These are phyloP conservation scores for Ormyrus labotus DNA, from an alignment of 2,888 invertebrate species.

Conservation along the genomic window DNA sequence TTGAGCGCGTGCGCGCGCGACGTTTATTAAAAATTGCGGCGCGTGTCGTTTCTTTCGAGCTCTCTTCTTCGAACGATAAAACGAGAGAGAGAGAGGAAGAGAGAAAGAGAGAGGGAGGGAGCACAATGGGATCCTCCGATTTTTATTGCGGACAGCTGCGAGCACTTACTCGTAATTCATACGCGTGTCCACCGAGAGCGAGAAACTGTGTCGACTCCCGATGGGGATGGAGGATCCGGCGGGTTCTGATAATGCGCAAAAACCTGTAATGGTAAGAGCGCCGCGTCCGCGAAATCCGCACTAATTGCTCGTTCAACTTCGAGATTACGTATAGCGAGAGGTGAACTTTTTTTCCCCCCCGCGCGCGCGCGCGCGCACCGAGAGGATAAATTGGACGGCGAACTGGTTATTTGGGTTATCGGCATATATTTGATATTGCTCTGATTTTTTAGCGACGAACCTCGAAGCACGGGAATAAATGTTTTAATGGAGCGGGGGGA, in stretches of 20 bases:
- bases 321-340: conserved; percentile 23
- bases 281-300: conserved; percentile 19
- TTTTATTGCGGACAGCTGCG: conserved; percentile 66
- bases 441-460: conserved; percentile 10
- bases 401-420: conserved; percentile 40
- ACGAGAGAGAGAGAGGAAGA: conserved; percentile 57
- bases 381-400: conserved; percentile 31
- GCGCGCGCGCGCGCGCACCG: not conserved
- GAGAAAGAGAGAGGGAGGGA: conserved; percentile 51
- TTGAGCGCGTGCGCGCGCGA: conserved; percentile 17
- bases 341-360: conserved; percentile 23
- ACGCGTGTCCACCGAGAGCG: conserved; percentile 62
- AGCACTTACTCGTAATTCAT: conserved; percentile 64
- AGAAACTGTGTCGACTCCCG: conserved; percentile 69
- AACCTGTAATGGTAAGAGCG: conserved; percentile 38
- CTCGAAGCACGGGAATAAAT: not conserved
- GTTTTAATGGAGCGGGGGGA: not conserved
- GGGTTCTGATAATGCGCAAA: conserved; percentile 29
- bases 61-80: conserved; percentile 68
- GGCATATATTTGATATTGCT: conserved; percentile 13
- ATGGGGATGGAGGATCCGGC: conserved; percentile 14
- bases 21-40: conserved; percentile 53
- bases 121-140: conserved; percentile 70
- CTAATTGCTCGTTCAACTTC: conserved; percentile 47
- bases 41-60: conserved; percentile 52